Evolutionary conservation across 2,888 invertebrate species (phyloP), one percentile per base, ranked within the genome.

Genomic region (Lasioglossum vierecki): DNA sequence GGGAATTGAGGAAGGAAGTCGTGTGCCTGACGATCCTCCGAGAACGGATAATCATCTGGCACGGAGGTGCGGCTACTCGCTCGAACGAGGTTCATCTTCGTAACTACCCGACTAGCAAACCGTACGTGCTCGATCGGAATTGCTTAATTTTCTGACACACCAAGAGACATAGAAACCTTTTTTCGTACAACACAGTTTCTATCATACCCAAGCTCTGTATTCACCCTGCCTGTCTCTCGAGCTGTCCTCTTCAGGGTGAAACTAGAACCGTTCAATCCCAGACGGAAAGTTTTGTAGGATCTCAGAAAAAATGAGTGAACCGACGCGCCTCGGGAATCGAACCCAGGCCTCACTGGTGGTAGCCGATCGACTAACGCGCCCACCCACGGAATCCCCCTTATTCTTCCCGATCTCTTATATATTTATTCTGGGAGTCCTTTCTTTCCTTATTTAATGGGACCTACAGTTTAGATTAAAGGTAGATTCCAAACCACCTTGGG

Each of bases 1-100:
- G 89, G 74, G 88, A 91, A 91, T 91, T 88, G 89, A 91, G 91
- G 91, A 91, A 92, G 91, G 91, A 91, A 92, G 91, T 92, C 88
- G 89, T 88, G 82, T 82, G 88, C 83, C 80, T 76, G 79, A 83
- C 86, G 88, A 88, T 88, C 80, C 84, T 74, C 83, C 84, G 78
- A 35, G 83, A 88, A 87, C 85, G 87, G 85, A 85, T 81, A 87
- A 87, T 89, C 89, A 87, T 88, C 82, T 85, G 70, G 88, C 82
- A 88, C 81, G 85, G 81, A 89, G 88, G 89, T 84, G 90, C 89
- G 89, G 85, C 83, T 80, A 73, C 70, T 76, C 80, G 82, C 57
- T 88, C 87, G 87, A 84, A 79, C 84, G 78, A 80, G 82, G 83
- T 83, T 78, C 83, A 80, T 80, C 86, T 83, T 83, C 78, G 82